Conservation (phyloP, 2,888 invertebrate species). For the Protodeltote pygarga region DNA sequence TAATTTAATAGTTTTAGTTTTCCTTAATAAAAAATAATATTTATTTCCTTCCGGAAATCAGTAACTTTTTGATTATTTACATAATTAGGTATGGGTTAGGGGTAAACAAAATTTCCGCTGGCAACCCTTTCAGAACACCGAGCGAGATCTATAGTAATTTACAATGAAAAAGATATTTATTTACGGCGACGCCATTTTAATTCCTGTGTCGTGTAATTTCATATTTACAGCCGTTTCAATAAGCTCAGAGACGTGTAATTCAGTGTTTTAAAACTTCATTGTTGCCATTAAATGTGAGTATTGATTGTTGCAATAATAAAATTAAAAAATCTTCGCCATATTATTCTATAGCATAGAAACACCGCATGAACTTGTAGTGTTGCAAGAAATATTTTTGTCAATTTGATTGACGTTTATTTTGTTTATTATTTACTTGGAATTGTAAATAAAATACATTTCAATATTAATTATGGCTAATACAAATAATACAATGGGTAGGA, state of each 20-base stretch:
- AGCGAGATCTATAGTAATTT: slow-evolving; percentile 34
- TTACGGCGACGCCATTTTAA: slow-evolving; percentile 35
- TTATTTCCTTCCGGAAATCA: too few species aligned
- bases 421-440: slow-evolving; percentile 16
- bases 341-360: slow-evolving; percentile 82
- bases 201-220: background rate
- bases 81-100: background rate
- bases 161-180: slow-evolving; percentile 32
- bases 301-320: slow-evolving; percentile 81
- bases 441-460: background rate
- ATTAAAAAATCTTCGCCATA: slow-evolving; percentile 65
- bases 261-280: slow-evolving; percentile 51
- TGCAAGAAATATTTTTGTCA: slow-evolving; percentile 72
- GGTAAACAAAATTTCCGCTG: slow-evolving; percentile 27
- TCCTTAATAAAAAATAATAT: too few species aligned
- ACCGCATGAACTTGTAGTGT: slow-evolving; percentile 70
- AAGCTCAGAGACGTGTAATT: slow-evolving; percentile 7
- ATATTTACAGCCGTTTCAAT: too few species aligned
- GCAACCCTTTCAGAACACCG: slow-evolving; percentile 34
- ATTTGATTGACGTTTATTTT: slow-evolving; percentile 38
- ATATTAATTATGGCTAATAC: too few species aligned
- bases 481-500: too few species aligned
- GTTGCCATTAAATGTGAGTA: slow-evolving; percentile 81
- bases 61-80: too few species aligned
- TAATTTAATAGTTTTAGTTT: too few species aligned